phyloP scores from a whole-genome alignment of 2,888 invertebrate genomes.

The Heliothis peltigera region DNA sequence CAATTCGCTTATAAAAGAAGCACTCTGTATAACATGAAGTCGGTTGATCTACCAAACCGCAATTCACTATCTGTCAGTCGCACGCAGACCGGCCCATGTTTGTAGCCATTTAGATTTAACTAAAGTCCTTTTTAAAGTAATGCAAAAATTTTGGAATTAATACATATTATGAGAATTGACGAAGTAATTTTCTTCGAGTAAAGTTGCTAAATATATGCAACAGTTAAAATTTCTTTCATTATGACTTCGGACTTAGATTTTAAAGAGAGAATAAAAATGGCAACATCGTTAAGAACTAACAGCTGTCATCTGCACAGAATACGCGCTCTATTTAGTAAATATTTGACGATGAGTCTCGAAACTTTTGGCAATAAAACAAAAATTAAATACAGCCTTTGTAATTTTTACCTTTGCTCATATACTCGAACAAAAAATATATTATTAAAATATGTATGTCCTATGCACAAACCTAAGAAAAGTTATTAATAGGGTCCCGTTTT shows the following conservation, averaged over 20 bases:
- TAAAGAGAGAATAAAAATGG: too few relatives aligned
- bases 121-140: neutral
- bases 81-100: neutral
- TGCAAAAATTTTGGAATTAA: too few relatives aligned
- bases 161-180: too few relatives aligned
- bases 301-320: too few relatives aligned
- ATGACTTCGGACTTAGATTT: too few relatives aligned
- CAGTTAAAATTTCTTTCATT: too few relatives aligned
- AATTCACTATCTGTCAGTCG: neutral
- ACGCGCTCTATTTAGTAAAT: constrained; percentile 21
- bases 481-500: too few relatives aligned
- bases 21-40: neutral
- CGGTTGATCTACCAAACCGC: neutral
- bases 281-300: too few relatives aligned
- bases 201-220: too few relatives aligned
- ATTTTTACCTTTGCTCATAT: constrained; percentile 15
- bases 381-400: neutral
- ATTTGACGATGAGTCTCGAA: constrained; percentile 8
- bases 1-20: too few relatives aligned
- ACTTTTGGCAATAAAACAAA: constrained; percentile 29
- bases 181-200: too few relatives aligned
- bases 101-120: neutral
- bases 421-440: constrained; percentile 20
- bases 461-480: too few relatives aligned
- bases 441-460: constrained; percentile 16